These are phyloP conservation scores for Thoracochromis brauschi DNA, from an alignment of 2,113 vertebrate genomes.

Conservation along the genomic window DNA sequence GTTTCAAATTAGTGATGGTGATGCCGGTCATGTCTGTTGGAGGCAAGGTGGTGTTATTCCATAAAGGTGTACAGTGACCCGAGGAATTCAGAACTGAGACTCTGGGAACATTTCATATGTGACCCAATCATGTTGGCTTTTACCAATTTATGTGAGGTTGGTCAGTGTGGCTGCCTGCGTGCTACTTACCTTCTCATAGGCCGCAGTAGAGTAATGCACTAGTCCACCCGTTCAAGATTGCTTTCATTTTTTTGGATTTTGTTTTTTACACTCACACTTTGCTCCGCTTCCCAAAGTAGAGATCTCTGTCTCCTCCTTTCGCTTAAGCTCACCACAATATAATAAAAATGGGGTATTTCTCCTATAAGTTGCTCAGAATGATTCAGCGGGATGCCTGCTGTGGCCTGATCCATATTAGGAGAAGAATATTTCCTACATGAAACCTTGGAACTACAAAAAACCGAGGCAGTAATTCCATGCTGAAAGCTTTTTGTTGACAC, in stretches of 20 bases:
- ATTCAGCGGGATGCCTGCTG: not conserved
- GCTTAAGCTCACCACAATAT: not conserved
- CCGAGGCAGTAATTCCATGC: rapidly evolving
- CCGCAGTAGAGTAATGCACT: not conserved
- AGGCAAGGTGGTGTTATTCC: not conserved
- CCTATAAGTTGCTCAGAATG: not conserved
- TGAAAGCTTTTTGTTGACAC: not conserved
- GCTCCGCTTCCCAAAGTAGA: not conserved
- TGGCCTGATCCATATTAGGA: not conserved
- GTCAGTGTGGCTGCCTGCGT: not conserved
- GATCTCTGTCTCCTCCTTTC: not conserved
- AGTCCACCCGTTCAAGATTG: not conserved
- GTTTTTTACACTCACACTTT: not conserved
- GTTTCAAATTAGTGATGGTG: conserved; percentile 82
- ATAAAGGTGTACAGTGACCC: not conserved
- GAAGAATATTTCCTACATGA: not conserved
- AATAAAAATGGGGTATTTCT: not conserved
- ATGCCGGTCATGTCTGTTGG: conserved; percentile 65
- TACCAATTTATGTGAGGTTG: not conserved
- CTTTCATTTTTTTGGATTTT: not conserved
- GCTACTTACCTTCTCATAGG: not conserved
- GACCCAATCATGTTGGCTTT: not conserved
- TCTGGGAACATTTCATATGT: not conserved
- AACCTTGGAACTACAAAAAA: not conserved
- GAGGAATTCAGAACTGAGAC: not conserved